Conservation (phyloP, 2,888 invertebrate genomes). For the Mongoloraphidia duomilia region DNA sequence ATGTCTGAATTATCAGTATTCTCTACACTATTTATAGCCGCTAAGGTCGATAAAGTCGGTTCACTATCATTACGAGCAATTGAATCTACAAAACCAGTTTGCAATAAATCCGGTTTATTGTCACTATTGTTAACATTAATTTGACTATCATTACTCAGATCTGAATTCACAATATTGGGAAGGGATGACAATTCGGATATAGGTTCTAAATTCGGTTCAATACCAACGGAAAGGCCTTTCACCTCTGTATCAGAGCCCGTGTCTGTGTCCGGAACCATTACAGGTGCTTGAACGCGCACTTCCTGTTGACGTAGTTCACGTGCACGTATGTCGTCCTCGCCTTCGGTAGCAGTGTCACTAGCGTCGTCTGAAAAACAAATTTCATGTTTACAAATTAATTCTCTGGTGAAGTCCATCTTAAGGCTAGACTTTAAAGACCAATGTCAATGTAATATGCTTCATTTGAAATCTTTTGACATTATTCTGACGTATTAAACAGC, state of each 20-base stretch:
- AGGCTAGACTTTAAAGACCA: too few species aligned
- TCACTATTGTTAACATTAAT: constrained; percentile 7
- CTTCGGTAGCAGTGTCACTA: constrained; percentile 58
- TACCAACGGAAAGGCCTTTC: constrained; percentile 26
- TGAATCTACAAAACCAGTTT: constrained; percentile 3
- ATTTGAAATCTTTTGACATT: too few species aligned
- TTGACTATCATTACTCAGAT: constrained; percentile 20
- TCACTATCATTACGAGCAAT: neutral
- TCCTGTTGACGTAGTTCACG: constrained; percentile 52
- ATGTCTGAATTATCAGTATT: constrained; percentile 14
- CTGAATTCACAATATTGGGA: constrained; percentile 17
- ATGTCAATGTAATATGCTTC: too few species aligned
- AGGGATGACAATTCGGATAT: constrained; percentile 6
- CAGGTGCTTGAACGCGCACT: constrained; percentile 46
- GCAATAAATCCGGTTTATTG: constrained; percentile 7
- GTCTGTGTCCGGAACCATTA: constrained; percentile 42
- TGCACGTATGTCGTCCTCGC: constrained; percentile 52
- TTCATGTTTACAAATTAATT: too few species aligned
- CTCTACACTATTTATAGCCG: constrained; percentile 10
- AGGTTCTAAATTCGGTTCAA: constrained; percentile 4
- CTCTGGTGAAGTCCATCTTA: too few species aligned
- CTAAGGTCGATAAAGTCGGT: too few species aligned
- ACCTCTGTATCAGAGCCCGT: constrained; percentile 59
- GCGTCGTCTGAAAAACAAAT: constrained; percentile 37
- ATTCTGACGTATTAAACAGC: too few species aligned